These are phyloP conservation scores for Drosophila micromelanica DNA, from an alignment of 1,140 invertebrate species.

Conservation along the genomic window DNA sequence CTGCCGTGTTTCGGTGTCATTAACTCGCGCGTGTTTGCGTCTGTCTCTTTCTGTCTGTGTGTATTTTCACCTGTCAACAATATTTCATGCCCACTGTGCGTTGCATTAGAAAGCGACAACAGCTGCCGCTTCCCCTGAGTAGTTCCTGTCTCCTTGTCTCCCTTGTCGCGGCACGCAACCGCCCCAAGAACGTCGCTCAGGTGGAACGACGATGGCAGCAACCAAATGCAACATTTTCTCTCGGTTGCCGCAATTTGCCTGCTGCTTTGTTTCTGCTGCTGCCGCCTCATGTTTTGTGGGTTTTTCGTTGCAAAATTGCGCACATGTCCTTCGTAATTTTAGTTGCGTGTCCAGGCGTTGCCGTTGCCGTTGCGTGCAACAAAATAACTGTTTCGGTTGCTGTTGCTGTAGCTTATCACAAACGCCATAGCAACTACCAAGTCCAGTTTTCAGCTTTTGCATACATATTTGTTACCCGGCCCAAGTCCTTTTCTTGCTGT, in stretches of 20 bases:
- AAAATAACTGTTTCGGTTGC: constrained; percentile 65
- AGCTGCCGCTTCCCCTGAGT: constrained; percentile 52
- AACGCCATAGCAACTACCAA: constrained; percentile 54
- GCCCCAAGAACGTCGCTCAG: constrained; percentile 66
- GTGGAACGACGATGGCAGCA: constrained; percentile 57
- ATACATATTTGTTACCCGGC: constrained; percentile 53
- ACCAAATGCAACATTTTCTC: constrained; percentile 63
- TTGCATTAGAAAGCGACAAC: constrained; percentile 75
- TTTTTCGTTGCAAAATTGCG: constrained; percentile 46
- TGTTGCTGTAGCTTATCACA: constrained; percentile 52
- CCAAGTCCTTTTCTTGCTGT: constrained; percentile 23
- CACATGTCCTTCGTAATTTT: constrained; percentile 68
- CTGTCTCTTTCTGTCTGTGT: constrained; percentile 3
- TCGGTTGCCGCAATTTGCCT: constrained; percentile 45
- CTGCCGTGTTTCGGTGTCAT: constrained; percentile 62
- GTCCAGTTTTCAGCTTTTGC: constrained; percentile 64
- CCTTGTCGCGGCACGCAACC: constrained; percentile 31
- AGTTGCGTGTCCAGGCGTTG: constrained; percentile 64
- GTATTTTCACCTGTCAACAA: constrained; percentile 78
- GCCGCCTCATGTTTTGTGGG: constrained; percentile 36
- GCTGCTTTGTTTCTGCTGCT: constrained; percentile 8
- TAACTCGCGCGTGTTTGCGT: constrained; percentile 58
- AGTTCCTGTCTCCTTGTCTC: constrained; percentile 13
- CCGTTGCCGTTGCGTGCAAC: constrained; percentile 58
- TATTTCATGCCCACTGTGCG: constrained; percentile 80